Evolutionary conservation across 2,888 invertebrate genomes (phyloP), one percentile per base, ranked within the genome.

Genomic region (Mythimna vitellina): DNA sequence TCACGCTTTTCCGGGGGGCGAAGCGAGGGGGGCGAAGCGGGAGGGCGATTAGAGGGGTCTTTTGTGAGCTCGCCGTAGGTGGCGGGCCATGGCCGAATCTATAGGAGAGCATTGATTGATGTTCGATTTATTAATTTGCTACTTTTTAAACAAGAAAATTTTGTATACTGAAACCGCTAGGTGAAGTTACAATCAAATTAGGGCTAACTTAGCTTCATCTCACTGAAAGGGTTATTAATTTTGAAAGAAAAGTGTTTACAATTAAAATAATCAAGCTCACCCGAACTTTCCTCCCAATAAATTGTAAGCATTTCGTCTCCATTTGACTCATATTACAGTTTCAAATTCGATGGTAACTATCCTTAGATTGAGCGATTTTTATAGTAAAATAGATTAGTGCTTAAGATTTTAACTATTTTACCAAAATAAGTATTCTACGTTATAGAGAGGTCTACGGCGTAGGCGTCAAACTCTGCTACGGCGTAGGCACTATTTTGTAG

Each of bases 1-100:
- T 96, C 96, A 96, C 95, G 96, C 94, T 95, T 94, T 94, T 93
- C 94, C 93, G 91, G 92, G 91, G 92, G 83, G 85, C 61, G 84
- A 79, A 81, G 80, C 85, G 74, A 82, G 81, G 86, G 78, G 86
- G 78, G 84, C 63, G 88, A 73, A 83, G 38, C 74, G 89, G 92
- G 91, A 20, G 92, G 93, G 91, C 93, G 95, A 95, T 95, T 95
- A 94, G 93, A 94, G 94, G 94, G 94, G 92, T 92, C 93, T 91
- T 93, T 92, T 92, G 93, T 92, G 90, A 90, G 92, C 90, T 89
- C 90, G 88, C 91, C 89, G 93, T 92, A 92, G 93, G 93, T 90
- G 93, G 92, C 84, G 86, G 88, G 80, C 83, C 80, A 86, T 85
- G 80, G 79, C 87, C 86, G 80, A 92, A 95, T 94, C 89, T 88